These are phyloP conservation scores for Spongilla lacustris DNA, from an alignment of 37 sponge, comb jelly and placozoan genomes.

Conservation along the genomic window DNA sequence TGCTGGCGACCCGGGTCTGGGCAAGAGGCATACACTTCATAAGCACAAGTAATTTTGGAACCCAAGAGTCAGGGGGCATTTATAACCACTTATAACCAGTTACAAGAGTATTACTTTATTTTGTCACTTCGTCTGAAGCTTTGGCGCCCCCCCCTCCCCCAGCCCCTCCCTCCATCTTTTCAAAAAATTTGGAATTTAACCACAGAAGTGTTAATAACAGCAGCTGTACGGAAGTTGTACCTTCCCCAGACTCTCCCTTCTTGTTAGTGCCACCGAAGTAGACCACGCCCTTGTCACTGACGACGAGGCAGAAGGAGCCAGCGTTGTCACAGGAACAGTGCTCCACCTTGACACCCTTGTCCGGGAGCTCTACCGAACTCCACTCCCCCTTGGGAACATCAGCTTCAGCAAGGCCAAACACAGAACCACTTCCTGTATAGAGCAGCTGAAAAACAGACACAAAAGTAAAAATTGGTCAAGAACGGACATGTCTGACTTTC, in stretches of 20 bases:
- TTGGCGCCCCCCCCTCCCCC: no score
- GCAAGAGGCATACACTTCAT: background rate
- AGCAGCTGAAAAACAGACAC: slow-evolving; percentile 31
- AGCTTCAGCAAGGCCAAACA: slow-evolving; percentile 60
- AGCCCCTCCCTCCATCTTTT: no score
- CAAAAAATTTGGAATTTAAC: no score
- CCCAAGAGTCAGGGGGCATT: no score
- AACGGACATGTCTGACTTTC: background rate
- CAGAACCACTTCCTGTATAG: slow-evolving; percentile 67
- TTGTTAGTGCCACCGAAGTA: slow-evolving; percentile 80
- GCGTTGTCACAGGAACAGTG: slow-evolving; percentile 58
- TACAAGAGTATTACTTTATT: no score
- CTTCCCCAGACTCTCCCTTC: slow-evolving; percentile 78
- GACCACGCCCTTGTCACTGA: slow-evolving; percentile 73
- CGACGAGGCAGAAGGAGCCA: slow-evolving; percentile 56
- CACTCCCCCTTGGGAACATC: slow-evolving; percentile 70
- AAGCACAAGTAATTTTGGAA: no score
- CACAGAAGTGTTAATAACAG: background rate
- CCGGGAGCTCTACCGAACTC: slow-evolving; percentile 61
- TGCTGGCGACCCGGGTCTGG: slow-evolving; percentile 38
- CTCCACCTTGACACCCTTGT: slow-evolving; percentile 59
- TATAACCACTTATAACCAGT: no score
- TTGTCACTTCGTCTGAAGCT: no score
- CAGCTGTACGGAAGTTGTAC: background rate
- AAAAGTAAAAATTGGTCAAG: background rate